phyloP scores from a whole-genome alignment of 2,888 invertebrate species.

The Amiota mariae region DNA sequence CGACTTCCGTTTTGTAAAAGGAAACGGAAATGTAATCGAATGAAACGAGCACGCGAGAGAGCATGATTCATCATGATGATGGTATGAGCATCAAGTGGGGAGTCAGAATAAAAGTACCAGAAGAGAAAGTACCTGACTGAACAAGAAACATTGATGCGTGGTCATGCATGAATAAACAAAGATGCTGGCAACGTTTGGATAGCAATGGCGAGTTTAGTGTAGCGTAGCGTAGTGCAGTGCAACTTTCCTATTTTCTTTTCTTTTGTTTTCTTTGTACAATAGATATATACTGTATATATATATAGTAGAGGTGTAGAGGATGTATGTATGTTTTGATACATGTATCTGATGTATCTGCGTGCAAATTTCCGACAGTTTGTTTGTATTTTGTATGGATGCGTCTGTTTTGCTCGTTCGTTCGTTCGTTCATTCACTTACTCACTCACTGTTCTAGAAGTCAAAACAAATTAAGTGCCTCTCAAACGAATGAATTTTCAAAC shows the following conservation, averaged over 20 bases:
- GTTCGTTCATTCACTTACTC: too few relatives aligned
- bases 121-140: not conserved
- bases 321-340: not conserved
- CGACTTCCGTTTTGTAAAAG: conserved; percentile 29
- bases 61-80: not conserved
- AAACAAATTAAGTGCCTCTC: conserved; percentile 53
- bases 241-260: too few relatives aligned
- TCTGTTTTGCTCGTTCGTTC: conserved; percentile 39
- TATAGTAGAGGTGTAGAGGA: too few relatives aligned
- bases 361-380: conserved; percentile 22
- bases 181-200: conserved; percentile 18
- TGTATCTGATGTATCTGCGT: conserved; percentile 30
- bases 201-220: too few relatives aligned
- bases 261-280: too few relatives aligned
- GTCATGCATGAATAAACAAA: conserved; percentile 60
- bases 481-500: conserved; percentile 46
- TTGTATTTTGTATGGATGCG: conserved; percentile 16
- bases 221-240: too few relatives aligned
- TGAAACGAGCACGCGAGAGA: conserved; percentile 43
- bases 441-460: conserved; percentile 43
- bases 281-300: too few relatives aligned
- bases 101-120: not conserved
- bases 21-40: conserved; percentile 56
- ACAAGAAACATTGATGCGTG: conserved; percentile 47
- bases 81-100: not conserved